Conservation (phyloP, 1,140 invertebrate species). For the Cryptotermes secundus region DNA sequence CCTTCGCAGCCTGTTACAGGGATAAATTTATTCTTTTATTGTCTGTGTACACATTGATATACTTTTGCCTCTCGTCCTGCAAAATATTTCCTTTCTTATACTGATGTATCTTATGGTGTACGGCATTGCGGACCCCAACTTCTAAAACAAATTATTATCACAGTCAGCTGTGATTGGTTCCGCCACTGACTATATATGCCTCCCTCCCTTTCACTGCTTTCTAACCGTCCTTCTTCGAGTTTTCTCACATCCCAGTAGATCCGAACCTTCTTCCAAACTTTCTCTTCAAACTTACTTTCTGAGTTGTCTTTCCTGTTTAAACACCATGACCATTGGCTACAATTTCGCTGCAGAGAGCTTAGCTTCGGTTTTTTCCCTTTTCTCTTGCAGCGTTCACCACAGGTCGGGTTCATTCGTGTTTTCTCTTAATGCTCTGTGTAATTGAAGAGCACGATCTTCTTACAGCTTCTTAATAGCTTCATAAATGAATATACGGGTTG, state of each 20-base stretch:
- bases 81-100: no score
- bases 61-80: no score
- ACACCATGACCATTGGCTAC: slow-evolving; percentile 1
- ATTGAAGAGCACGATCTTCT: not conserved
- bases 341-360: not conserved
- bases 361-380: not conserved
- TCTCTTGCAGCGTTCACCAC: not conserved
- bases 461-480: no score
- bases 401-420: not conserved
- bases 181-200: not conserved
- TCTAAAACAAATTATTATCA: not conserved
- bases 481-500: no score
- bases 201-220: not conserved
- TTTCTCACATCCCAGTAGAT: slow-evolving; percentile 1
- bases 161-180: not conserved
- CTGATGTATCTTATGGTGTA: no score
- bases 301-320: not conserved
- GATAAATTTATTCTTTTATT: no score
- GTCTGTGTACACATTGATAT: no score
- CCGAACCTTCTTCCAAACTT: not conserved
- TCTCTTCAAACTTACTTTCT: not conserved
- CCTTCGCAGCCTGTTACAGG: no score
- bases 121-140: not conserved
- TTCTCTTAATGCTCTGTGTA: not conserved
- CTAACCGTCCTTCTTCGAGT: not conserved